A percentile compares a stretch with the other conserved stretches of the same genome.
Conservation (phyloP, 2,113 vertebrate genomes). For the Furnarius figulus region DNA sequence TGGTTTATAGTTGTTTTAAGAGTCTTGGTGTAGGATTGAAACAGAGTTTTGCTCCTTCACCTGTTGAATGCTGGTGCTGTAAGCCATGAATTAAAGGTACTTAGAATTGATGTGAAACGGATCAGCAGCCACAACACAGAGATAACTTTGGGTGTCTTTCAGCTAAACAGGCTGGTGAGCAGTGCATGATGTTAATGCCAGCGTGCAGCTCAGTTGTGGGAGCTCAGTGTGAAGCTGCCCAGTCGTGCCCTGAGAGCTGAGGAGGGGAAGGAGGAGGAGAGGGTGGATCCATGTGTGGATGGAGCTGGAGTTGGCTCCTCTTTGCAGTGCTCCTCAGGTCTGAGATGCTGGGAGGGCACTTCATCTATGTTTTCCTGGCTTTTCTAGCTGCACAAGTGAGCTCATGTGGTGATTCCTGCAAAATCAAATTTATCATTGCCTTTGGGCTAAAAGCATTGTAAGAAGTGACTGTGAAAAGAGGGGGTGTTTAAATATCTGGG, state of each 20-base stretch:
- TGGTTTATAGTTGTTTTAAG: background rate
- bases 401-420: accelerated
- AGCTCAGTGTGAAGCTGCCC: background rate
- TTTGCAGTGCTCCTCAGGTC: background rate
- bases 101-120: background rate
- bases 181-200: accelerated
- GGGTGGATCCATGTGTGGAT: background rate
- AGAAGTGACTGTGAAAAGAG: background rate
- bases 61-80: background rate
- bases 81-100: background rate
- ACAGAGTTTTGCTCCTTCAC: background rate
- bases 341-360: background rate
- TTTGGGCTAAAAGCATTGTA: background rate
- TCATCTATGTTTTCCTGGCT: background rate
- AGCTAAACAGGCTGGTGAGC: background rate
- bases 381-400: background rate
- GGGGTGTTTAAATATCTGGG: background rate
- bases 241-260: background rate
- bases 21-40: background rate
- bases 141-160: background rate
- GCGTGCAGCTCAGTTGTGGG: background rate
- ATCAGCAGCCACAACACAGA: background rate
- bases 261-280: too few species aligned
- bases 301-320: background rate
- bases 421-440: background rate